Evolutionary conservation across 2,113 vertebrate genomes (phyloP).

Genomic region (Polyodon spathula): DNA sequence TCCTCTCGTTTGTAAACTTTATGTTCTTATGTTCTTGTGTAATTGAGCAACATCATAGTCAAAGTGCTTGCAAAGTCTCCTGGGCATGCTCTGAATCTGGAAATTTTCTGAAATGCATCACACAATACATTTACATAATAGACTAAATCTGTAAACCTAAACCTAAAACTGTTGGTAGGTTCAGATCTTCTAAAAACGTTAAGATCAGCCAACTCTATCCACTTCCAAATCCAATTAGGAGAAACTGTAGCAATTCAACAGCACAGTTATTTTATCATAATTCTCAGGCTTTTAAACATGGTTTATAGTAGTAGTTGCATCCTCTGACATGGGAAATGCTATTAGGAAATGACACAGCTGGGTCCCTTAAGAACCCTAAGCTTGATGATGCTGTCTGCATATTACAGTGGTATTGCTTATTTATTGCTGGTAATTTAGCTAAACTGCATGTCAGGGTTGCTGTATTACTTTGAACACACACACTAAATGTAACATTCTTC

Average conservation of each 20-base stretch:
- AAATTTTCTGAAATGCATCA: too few species aligned
- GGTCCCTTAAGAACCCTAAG: conserved; percentile 36
- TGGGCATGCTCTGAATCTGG: too few species aligned
- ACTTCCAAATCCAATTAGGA: too few species aligned
- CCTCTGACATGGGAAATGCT: conserved; percentile 36
- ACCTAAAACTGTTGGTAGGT: too few species aligned
- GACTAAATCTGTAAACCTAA: too few species aligned
- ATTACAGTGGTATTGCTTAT: conserved; percentile 3
- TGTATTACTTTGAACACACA: background rate
- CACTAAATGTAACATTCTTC: background rate
- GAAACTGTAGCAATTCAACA: conserved; percentile 18
- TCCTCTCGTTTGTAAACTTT: too few species aligned
- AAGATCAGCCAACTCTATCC: too few species aligned
- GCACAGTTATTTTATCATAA: conserved; percentile 57
- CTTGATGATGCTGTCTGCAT: conserved; percentile 29
- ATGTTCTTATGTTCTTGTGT: too few species aligned
- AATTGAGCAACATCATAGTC: too few species aligned
- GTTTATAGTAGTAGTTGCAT: background rate
- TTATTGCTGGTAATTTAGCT: conserved; percentile 4
- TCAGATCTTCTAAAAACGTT: too few species aligned
- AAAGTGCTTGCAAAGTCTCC: too few species aligned
- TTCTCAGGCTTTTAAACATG: conserved; percentile 31
- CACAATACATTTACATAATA: too few species aligned
- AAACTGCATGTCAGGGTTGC: background rate
- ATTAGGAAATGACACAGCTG: conserved; percentile 45